Evolutionary conservation across 2,797 vertebrate genomes (phyloP).

Genomic region (Phrynocephalus forsythii): DNA sequence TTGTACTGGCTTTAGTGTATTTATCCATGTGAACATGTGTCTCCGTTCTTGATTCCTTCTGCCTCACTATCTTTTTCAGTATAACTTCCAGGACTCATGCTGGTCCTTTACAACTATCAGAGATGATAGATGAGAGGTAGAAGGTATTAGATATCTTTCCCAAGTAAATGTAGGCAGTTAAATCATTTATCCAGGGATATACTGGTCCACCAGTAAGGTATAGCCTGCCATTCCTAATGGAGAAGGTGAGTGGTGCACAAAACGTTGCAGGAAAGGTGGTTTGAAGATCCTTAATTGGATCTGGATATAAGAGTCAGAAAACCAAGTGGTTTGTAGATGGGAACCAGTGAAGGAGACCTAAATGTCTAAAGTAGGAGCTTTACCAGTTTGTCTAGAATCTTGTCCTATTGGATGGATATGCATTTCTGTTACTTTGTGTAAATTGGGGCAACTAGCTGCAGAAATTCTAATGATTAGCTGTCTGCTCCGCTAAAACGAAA

Average conservation of each 20-base stretch:
- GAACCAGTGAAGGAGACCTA: neutral
- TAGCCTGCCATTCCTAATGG: neutral
- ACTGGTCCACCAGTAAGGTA: neutral
- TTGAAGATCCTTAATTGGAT: neutral
- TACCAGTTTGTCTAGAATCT: neutral
- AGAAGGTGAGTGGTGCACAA: neutral
- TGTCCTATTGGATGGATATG: neutral
- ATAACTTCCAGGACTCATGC: neutral
- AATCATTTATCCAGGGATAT: neutral
- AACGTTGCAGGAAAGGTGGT: neutral
- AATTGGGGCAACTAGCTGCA: neutral
- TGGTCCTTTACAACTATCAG: neutral
- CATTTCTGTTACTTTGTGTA: neutral
- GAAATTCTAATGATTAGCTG: neutral
- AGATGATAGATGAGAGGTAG: neutral
- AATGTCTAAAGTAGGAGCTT: neutral
- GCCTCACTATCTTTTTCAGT: neutral
- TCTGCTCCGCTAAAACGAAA: neutral
- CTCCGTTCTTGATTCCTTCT: neutral
- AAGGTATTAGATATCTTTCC: neutral
- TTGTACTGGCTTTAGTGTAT: neutral
- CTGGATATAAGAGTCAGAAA: neutral
- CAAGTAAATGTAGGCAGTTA: slow-evolving; percentile 5
- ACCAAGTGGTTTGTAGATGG: neutral
- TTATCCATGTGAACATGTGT: neutral